phyloP scores from a whole-genome alignment of 2,797 vertebrate genomes.

The Kryptopterus vitreolus region DNA sequence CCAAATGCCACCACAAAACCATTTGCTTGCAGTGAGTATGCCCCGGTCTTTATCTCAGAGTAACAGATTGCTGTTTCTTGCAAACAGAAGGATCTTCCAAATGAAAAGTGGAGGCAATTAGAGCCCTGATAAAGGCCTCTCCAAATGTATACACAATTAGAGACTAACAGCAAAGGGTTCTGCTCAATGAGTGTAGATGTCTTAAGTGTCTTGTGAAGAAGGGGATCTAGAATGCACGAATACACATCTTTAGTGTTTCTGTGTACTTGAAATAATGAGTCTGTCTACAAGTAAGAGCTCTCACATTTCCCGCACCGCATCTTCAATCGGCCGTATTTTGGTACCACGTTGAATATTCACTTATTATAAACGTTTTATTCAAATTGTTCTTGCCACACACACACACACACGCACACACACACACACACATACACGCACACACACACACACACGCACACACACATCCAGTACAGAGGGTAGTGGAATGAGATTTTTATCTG shows the following conservation, averaged over 20 bases:
- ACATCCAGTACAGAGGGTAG: too few species aligned
- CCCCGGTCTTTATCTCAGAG: conserved; percentile 48
- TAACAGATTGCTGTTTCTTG: conserved; percentile 63
- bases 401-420: too few species aligned
- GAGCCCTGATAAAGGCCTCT: conserved; percentile 59
- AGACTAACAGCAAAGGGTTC: conserved; percentile 62
- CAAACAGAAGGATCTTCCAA: conserved; percentile 64
- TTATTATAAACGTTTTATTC: neutral
- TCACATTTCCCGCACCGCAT: conserved; percentile 29
- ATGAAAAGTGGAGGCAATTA: conserved; percentile 64
- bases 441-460: too few species aligned
- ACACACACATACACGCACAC: too few species aligned
- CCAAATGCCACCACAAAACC: conserved; percentile 21
- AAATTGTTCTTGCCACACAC: too few species aligned
- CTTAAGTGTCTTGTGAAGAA: conserved; percentile 43
- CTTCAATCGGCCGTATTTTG: neutral
- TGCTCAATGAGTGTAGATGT: conserved; percentile 35
- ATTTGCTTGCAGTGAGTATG: conserved; percentile 31
- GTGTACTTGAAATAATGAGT: conserved; percentile 57
- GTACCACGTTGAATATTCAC: neutral
- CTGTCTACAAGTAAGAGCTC: conserved; percentile 31
- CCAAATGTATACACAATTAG: conserved; percentile 65
- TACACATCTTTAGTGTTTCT: conserved; percentile 35
- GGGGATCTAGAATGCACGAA: conserved; percentile 35
- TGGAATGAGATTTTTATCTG: too few species aligned